Conservation (phyloP, 2,113 vertebrate species). For the Plotosus lineatus region DNA sequence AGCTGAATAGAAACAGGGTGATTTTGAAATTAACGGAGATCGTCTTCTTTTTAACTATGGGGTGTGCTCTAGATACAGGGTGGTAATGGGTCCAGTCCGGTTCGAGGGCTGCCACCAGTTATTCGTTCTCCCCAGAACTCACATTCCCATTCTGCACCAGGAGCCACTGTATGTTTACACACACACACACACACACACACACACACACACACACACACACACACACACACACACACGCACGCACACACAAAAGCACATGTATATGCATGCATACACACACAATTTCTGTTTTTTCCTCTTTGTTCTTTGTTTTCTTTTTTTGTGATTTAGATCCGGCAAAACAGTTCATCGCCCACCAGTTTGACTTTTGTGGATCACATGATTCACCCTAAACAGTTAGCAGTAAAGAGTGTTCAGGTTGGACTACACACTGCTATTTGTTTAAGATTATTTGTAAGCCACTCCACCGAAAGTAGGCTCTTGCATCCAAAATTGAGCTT, state of each 20-base stretch:
- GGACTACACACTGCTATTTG: slow-evolving; percentile 32
- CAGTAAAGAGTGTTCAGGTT: slow-evolving; percentile 94
- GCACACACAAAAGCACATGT: too few relatives aligned
- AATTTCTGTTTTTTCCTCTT: background rate
- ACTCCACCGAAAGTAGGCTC: too few relatives aligned
- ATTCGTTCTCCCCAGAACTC: slow-evolving; percentile 97
- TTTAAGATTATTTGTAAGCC: too few relatives aligned
- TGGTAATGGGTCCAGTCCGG: slow-evolving; percentile 96
- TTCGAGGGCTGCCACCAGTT: slow-evolving; percentile 87
- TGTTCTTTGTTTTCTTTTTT: slow-evolving; percentile 1
- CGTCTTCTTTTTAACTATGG: background rate
- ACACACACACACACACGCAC: background rate
- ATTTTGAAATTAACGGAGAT: slow-evolving; percentile 23
- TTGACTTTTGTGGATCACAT: slow-evolving; percentile 95
- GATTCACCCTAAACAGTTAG: slow-evolving; percentile 91
- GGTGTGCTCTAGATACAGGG: slow-evolving; percentile 83
- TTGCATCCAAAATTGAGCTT: too few relatives aligned
- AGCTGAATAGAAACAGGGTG: background rate
- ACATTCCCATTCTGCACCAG: slow-evolving; percentile 94
- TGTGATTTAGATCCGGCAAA: slow-evolving; percentile 88
- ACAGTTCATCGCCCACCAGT: slow-evolving; percentile 94
- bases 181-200: background rate
- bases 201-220: background rate
- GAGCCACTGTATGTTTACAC: slow-evolving; percentile 80
- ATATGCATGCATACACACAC: background rate